Conservation (phyloP, 2,888 invertebrate species). For the Apodemia mormo region DNA sequence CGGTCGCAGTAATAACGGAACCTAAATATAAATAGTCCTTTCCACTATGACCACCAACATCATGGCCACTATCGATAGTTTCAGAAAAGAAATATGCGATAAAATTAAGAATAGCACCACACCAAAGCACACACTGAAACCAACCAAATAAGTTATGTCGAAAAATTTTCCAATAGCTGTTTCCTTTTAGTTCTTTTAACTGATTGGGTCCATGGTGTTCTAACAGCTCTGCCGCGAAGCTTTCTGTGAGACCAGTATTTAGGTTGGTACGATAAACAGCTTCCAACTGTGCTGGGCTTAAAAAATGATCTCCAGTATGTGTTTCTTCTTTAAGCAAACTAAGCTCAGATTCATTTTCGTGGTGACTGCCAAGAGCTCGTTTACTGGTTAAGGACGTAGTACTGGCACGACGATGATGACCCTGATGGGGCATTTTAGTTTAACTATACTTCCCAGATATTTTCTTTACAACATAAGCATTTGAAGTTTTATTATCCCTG, state of each 20-base stretch:
- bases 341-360: conserved; percentile 44
- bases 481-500: too few relatives aligned
- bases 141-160: conserved; percentile 86
- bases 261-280: conserved; percentile 69
- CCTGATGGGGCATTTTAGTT: conserved; percentile 50
- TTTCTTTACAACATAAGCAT: too few relatives aligned
- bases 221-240: conserved; percentile 76
- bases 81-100: conserved; percentile 74
- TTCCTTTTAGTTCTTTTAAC: conserved; percentile 81
- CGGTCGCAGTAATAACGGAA: conserved; percentile 59
- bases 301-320: conserved; percentile 69
- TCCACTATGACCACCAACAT: conserved; percentile 45
- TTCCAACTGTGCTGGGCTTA: conserved; percentile 65
- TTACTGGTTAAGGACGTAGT: conserved; percentile 42
- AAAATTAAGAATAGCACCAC: conserved; percentile 83
- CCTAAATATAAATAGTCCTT: conserved; percentile 72
- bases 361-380: conserved; percentile 43
- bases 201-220: conserved; percentile 83
- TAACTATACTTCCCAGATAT: too few relatives aligned
- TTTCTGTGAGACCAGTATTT: conserved; percentile 75
- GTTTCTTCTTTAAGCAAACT: conserved; percentile 62
- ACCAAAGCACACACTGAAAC: conserved; percentile 87
- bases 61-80: conserved; percentile 33
- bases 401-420: conserved; percentile 48
- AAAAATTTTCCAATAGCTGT: conserved; percentile 84